A percentile compares a stretch with the other conserved stretches of the same genome.
Conservation (phyloP, 2,797 vertebrate species). For the Astyanax mexicanus region DNA sequence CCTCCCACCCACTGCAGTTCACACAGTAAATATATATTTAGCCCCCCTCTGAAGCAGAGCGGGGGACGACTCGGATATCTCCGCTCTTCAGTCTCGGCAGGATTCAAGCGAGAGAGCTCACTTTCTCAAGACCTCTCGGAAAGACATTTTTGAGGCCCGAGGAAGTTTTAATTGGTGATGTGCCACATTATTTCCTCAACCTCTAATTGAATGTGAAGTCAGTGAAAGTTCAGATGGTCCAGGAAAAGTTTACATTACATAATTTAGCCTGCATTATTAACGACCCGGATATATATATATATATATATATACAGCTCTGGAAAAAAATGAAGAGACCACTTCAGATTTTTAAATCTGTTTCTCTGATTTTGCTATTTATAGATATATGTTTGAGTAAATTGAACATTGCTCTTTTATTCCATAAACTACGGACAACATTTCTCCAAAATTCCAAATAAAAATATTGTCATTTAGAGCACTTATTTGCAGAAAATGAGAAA, state of each 20-base stretch:
- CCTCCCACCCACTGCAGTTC: constrained; percentile 35
- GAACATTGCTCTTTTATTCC: no score
- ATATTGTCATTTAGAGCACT: no score
- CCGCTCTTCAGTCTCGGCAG: constrained; percentile 32
- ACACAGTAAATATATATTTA: constrained; percentile 73
- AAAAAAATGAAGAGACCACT: no score
- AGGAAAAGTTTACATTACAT: not conserved
- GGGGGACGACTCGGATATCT: constrained; percentile 69
- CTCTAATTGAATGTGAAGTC: not conserved
- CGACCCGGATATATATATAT: no score
- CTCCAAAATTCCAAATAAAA: no score
- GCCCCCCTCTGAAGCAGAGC: constrained; percentile 73
- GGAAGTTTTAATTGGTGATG: not conserved
- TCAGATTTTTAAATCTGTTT: no score
- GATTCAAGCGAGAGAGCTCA: constrained; percentile 46
- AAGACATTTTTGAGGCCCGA: not conserved
- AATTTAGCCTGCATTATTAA: not conserved
- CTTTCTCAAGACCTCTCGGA: constrained; percentile 52
- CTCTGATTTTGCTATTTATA: no score
- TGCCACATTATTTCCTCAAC: not conserved
- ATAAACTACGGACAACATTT: no score
- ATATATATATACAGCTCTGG: not conserved
- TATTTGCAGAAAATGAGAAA: no score
- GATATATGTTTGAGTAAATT: no score
- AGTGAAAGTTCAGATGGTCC: constrained; percentile 1